Evolutionary conservation across 2,113 vertebrate species (phyloP), one percentile per base, ranked within the genome.

Genomic region (Neoarius graeffei): DNA sequence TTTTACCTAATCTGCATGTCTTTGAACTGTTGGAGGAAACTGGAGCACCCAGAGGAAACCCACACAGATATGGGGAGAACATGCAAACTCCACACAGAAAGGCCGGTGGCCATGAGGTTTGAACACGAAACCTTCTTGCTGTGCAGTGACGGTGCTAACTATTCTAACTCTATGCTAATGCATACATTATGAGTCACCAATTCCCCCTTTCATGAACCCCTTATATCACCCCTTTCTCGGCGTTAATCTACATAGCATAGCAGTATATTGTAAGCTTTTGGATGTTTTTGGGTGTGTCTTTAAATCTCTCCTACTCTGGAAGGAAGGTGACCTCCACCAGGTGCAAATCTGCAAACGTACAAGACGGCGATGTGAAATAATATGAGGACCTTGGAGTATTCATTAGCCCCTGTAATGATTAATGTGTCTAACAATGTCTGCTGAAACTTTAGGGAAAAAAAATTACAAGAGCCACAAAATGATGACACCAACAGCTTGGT

Each of bases 371-470:
- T 42, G 17, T 50, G 27, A 57, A 84, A 15, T 66, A 42, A 84
- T 35, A 69, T 0, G 0, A 42, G 62, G n/a, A 77, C 87, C 87
- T 84, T 60, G 27, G 87, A 80, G 87, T 79, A 84, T 88, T 88
- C 76, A 80, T 67, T 86, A 90, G 71, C 30, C 73, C 19, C 69
- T 42, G 52, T 57, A 62, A 80, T 86, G 60, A 87, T 81, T 83
- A 74, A 89, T 73, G 62, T 85, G 69, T 83, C 88, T 87, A 83
- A 80, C 52, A 13, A 57, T 23, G 48, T 89, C 85, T 74, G 74
- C 80, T 30, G 48, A 56, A 85, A 83, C 85, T 23, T 50, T 48
- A 42, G 42, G 74, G 14, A 56, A 30, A 71, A 30, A 71, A 74
- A 81, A 23, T 15, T 0, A 81, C 48, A 81, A 14, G 27, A 50